Conservation (phyloP, 2,113 vertebrate species). For the Phalacrocorax brasilianus region DNA sequence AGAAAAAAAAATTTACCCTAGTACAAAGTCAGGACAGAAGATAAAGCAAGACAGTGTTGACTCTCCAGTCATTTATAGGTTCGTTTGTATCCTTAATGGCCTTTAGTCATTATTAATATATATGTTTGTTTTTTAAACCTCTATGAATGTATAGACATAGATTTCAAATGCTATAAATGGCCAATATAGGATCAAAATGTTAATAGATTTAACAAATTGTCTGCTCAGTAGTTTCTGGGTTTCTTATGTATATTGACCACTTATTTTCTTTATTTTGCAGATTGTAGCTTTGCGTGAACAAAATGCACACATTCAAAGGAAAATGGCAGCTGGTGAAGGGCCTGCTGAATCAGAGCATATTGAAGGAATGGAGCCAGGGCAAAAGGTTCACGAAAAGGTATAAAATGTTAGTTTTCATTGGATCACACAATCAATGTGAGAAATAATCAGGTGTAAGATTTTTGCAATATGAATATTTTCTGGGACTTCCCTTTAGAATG, state of each 20-base stretch:
- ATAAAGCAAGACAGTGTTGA: neutral
- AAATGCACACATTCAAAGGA: constrained; percentile 97
- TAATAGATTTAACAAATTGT: neutral
- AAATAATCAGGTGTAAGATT: neutral
- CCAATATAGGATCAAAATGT: neutral
- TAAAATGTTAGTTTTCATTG: neutral
- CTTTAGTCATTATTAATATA: neutral
- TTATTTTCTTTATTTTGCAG: constrained; percentile 72
- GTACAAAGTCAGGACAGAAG: neutral
- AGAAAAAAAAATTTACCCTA: neutral
- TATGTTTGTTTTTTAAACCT: neutral
- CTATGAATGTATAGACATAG: neutral
- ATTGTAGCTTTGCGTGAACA: constrained; percentile 96
- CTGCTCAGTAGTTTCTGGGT: neutral
- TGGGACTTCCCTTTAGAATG: neutral
- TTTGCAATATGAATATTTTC: neutral
- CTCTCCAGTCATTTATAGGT: neutral
- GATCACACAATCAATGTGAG: neutral
- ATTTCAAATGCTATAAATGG: neutral
- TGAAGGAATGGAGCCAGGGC: constrained; percentile 87
- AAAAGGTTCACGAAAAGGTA: constrained; percentile 95
- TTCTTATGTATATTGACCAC: neutral
- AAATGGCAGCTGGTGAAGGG: constrained; percentile 91
- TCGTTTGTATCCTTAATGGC: neutral
- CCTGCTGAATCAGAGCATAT: constrained; percentile 84